Conservation (phyloP, 1,140 invertebrate species). For the Eumeta japonica region DNA sequence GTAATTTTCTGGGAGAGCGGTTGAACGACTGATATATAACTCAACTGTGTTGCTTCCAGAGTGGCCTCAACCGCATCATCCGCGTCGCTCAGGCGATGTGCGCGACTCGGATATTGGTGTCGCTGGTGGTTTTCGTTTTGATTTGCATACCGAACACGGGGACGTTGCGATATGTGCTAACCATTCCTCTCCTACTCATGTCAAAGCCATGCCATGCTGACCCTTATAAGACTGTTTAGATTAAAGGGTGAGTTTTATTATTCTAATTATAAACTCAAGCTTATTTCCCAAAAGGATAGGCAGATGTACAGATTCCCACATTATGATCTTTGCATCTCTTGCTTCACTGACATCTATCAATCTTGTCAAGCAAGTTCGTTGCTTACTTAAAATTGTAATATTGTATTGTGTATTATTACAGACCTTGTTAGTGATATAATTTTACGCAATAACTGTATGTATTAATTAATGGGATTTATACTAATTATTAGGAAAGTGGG, state of each 20-base stretch:
- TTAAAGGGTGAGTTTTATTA: conserved; percentile 20
- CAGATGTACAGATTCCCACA: no score
- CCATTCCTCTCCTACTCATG: conserved; percentile 21
- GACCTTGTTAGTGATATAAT: no score
- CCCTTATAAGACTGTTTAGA: conserved; percentile 16
- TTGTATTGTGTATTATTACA: no score
- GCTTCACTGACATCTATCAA: no score
- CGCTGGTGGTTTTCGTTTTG: conserved; percentile 8
- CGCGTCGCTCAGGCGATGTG: conserved; percentile 26
- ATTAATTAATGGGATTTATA: no score
- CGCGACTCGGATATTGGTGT: conserved; percentile 17
- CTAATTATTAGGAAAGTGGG: no score
- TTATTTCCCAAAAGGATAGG: no score
- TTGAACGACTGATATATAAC: neutral
- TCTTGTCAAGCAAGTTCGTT: no score
- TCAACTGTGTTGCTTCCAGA: conserved; percentile 14
- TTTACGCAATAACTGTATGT: no score
- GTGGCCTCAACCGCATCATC: conserved; percentile 23
- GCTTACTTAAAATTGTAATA: no score
- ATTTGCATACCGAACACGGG: conserved; percentile 9
- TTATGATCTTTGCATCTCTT: no score
- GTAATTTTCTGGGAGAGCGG: no score
- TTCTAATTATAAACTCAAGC: neutral
- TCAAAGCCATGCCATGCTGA: conserved; percentile 14
- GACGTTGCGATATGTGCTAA: conserved; percentile 22